phyloP scores from a whole-genome alignment of 2,797 vertebrate species.

The Pseudomugil gertrudae region DNA sequence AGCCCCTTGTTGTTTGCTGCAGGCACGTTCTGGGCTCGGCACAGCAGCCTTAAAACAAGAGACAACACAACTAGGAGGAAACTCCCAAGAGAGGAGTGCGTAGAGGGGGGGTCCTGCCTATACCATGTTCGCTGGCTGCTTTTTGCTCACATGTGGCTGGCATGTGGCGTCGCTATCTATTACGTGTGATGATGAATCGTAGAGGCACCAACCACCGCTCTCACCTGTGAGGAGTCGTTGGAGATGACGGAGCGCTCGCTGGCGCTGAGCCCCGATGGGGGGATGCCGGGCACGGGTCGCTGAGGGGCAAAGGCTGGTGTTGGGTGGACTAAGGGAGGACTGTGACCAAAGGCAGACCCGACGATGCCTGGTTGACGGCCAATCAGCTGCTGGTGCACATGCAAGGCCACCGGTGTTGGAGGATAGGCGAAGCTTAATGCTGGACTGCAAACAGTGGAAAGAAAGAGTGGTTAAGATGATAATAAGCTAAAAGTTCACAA shows the following conservation, averaged over 20 bases:
- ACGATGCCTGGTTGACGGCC: conserved; percentile 91
- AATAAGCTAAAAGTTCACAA: conserved; percentile 19
- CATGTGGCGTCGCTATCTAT: conserved; percentile 60
- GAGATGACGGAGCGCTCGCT: conserved; percentile 89
- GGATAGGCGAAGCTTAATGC: conserved; percentile 95
- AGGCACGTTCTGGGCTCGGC: conserved; percentile 49
- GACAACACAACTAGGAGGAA: conserved; percentile 69
- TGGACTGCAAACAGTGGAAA: conserved; percentile 77
- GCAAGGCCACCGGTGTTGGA: conserved; percentile 92
- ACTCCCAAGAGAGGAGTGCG: conserved; percentile 69
- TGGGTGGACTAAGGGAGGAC: conserved; percentile 95
- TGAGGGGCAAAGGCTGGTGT: conserved; percentile 93
- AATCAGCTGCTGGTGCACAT: conserved; percentile 96
- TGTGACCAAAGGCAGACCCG: conserved; percentile 96
- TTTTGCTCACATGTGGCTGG: conserved; percentile 51
- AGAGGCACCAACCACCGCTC: conserved; percentile 48
- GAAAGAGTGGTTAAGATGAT: neutral
- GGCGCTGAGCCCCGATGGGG: conserved; percentile 86
- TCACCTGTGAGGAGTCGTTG: conserved; percentile 93
- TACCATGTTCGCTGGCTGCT: conserved; percentile 34
- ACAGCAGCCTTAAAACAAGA: conserved; percentile 64
- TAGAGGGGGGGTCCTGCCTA: conserved; percentile 65
- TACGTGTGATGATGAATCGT: conserved; percentile 75
- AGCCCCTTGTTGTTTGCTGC: conserved; percentile 80
- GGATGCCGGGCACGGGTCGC: conserved; percentile 91